A percentile compares a stretch with the other conserved stretches of the same genome.
Conservation (phyloP, 1,140 invertebrate species). For the Atta cephalotes region DNA sequence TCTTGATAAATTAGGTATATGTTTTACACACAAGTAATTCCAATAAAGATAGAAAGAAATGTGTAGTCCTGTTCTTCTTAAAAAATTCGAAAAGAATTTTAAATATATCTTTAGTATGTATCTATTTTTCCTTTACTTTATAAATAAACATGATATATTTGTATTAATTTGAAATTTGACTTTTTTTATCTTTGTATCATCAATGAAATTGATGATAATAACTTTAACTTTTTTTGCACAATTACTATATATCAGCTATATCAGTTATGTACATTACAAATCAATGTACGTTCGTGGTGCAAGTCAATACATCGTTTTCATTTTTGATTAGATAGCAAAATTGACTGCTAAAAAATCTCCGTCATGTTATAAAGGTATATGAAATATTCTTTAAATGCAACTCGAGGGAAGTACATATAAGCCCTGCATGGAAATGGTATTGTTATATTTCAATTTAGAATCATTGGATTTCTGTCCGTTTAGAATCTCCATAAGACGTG, state of each 20-base stretch:
- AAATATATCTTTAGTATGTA: background rate
- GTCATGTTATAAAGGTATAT: slow-evolving; percentile 40
- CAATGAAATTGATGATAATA: slow-evolving; percentile 1
- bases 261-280: slow-evolving; percentile 11
- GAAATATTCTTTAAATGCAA: slow-evolving; percentile 49
- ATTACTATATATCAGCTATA: background rate
- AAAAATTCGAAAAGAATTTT: slow-evolving; percentile 26
- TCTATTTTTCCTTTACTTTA: background rate
- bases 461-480: slow-evolving; percentile 2
- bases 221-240: background rate
- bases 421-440: slow-evolving; percentile 10
- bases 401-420: slow-evolving; percentile 11
- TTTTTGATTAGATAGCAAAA: slow-evolving; percentile 40
- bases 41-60: background rate
- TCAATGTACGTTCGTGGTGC: background rate
- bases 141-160: slow-evolving; percentile 7
- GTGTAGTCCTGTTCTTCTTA: background rate
- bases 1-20: slow-evolving; percentile 17
- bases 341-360: slow-evolving; percentile 12
- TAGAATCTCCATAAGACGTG: background rate
- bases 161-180: slow-evolving; percentile 5
- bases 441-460: slow-evolving; percentile 27
- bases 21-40: background rate
- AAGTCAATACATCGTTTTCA: background rate
- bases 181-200: background rate